Evolutionary conservation across 2,797 vertebrate species (phyloP), one percentile per base, ranked within the genome.

Genomic region (Dermochelys coriacea): DNA sequence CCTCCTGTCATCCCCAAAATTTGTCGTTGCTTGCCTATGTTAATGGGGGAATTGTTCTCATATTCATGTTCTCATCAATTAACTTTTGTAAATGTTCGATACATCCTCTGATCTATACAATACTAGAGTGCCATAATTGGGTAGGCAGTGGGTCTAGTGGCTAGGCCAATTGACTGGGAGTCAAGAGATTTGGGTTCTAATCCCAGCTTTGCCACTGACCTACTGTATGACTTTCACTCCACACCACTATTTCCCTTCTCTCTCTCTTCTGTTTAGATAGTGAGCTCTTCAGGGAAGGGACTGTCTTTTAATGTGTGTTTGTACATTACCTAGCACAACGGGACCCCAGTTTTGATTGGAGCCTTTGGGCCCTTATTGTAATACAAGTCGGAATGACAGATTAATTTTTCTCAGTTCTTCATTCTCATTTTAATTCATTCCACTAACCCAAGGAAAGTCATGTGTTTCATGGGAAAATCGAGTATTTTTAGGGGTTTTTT

Each of bases 191-290:
- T 61, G 59, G 29, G 29, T 61, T 61, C 31, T 15, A 31, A 59
- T 41, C n/a, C 21, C 37, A 41, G 21, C 21, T 71, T 41, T 71
- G n/a, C 10, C n/a, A 23, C n/a, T 71, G 64, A 71, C 6, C 18
- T 71, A 41, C 68, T 71, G n/a, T 71, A 41, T 71, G 68, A 71
- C 68, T 68, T 90, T 89, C 74, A 50, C 5, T 31, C n/a, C 51
- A 77, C 8, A 31, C 18, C 1, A 0, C 21, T 49, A 5, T 54
- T 78, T 95, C 55, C 51, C 23, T 8, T 54, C 1, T 61, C 51
- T 87, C 51, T 71, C 61, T 92, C 77, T 84, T 49, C 85, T 92
- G 23, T 78, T 84, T 59, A 52, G 47, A 89, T 77, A 90, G 71
- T 41, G 54, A 54, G 54, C 68, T 41, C 21, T 37, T 68, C 54